These are phyloP conservation scores for Dreissena polymorpha DNA, from an alignment of 1,140 invertebrate genomes.

Conservation along the genomic window DNA sequence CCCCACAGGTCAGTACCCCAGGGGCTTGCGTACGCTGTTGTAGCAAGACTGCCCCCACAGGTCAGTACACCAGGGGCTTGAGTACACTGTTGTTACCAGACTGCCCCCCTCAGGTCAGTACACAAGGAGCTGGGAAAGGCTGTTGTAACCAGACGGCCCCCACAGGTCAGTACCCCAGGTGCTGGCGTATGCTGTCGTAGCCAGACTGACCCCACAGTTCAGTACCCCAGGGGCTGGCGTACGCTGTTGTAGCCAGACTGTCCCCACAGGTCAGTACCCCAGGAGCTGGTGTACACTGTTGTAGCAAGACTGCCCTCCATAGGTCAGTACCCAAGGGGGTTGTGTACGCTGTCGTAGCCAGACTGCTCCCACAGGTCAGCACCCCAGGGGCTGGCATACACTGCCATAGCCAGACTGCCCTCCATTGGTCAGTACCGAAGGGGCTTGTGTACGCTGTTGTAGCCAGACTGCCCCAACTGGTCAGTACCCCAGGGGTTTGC, in stretches of 20 bases:
- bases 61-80: constrained; percentile 91
- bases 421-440: too few species aligned
- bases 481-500: constrained; percentile 85
- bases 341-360: constrained; percentile 91
- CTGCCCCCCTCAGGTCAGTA: constrained; percentile 85
- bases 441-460: constrained; percentile 91
- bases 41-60: constrained; percentile 92
- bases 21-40: too few species aligned
- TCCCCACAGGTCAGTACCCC: constrained; percentile 86
- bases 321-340: too few species aligned
- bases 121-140: constrained; percentile 93
- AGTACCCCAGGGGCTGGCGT: constrained; percentile 92
- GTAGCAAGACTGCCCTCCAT: constrained; percentile 93
- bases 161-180: too few species aligned
- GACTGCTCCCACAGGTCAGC: constrained; percentile 87
- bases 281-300: constrained; percentile 91
- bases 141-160: constrained; percentile 87
- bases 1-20: too few species aligned
- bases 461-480: constrained; percentile 87
- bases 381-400: constrained; percentile 92
- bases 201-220: constrained; percentile 87
- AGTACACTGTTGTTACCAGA: constrained; percentile 90
- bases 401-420: too few species aligned
- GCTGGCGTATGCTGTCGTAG: constrained; percentile 91
- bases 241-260: constrained; percentile 89